These are phyloP conservation scores for Pempheris klunzingeri DNA, from an alignment of 2,797 vertebrate species.

Conservation along the genomic window DNA sequence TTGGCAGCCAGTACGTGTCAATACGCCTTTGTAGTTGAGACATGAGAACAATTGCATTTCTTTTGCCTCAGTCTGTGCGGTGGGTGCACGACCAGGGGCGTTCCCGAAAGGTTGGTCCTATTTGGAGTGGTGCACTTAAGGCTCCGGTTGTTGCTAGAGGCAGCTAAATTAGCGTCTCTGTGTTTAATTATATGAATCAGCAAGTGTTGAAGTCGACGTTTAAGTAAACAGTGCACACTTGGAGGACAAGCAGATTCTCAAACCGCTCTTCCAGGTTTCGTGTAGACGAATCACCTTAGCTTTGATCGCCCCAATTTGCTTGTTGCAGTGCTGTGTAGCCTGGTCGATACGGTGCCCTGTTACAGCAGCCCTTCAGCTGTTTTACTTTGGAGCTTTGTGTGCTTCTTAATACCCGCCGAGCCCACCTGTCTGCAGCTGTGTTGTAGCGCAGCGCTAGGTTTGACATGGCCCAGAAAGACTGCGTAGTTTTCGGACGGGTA, in stretches of 20 bases:
- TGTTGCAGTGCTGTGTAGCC: constrained; percentile 48
- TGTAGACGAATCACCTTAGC: constrained; percentile 41
- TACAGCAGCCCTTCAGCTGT: constrained; percentile 9
- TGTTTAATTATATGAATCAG: constrained; percentile 26
- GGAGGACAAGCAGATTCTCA: not conserved
- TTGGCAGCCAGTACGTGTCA: constrained; percentile 36
- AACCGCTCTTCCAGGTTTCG: constrained; percentile 14
- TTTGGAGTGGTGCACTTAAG: constrained; percentile 77
- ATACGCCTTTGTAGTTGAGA: constrained; percentile 68
- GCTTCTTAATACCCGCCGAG: constrained; percentile 13
- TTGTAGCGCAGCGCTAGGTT: constrained; percentile 35
- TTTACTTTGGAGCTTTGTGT: constrained; percentile 1
- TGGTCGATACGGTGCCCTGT: constrained; percentile 46
- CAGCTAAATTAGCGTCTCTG: constrained; percentile 48
- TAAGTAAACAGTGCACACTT: not conserved
- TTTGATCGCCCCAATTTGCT: constrained; percentile 47
- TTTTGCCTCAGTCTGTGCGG: constrained; percentile 76
- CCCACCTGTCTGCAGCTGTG: constrained; percentile 27
- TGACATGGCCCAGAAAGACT: constrained; percentile 63
- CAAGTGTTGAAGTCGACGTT: not conserved
- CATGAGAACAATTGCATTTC: constrained; percentile 81
- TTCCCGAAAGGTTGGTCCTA: constrained; percentile 83
- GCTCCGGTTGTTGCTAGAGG: constrained; percentile 70
- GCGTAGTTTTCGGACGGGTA: constrained; percentile 68
- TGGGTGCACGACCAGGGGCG: constrained; percentile 87